Evolutionary conservation across 2,797 vertebrate species (phyloP), one percentile per base, ranked within the genome.

Genomic region (Hippocampus kuda): DNA sequence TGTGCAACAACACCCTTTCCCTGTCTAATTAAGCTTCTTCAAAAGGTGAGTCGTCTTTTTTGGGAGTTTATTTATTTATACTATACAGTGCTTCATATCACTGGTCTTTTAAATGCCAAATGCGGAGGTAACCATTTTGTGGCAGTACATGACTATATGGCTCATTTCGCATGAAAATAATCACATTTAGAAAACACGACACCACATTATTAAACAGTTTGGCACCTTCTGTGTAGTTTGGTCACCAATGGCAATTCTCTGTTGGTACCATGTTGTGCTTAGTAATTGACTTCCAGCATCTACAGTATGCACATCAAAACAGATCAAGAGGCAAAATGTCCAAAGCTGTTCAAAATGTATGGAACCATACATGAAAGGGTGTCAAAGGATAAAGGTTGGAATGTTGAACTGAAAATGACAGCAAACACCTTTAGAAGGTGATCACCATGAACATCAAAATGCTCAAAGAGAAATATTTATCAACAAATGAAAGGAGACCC

Each of bases 401-500:
- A 49, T 5, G 2, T 64, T 44, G 1, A 48, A 20, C 18, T 27
- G 44, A 48, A 27, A 61, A 34, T 34, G 59, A 18, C 53, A 1
- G 30, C 30, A 61, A 65, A 48, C n/a, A 65, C n/a, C 42, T 65
- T 65, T 26, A 65, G 24, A 48, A 20, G 15, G 44, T 49, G 44
- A 65, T 30, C 44, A 65, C 63, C 3, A 15, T 49, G 44, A 15
- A 27, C 7, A 18, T 27, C 48, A 48, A 65, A 65, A 64, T 64
- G 41, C 62, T 24, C 44, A 24, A n/a, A 64, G 41, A 44, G 62
- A 64, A 64, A 44, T 44, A 64, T 46, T 64, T 16, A 64, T 24
- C 61, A 64, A 64, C 7, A 46, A 64, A 64, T 46, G 38, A 42
- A 62, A 24, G 41, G 41, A 62, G 60, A 22, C 34, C 20, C n/a